Conservation (phyloP, 2,888 invertebrate genomes). For the Kuschelorhynchus macadamiae region DNA sequence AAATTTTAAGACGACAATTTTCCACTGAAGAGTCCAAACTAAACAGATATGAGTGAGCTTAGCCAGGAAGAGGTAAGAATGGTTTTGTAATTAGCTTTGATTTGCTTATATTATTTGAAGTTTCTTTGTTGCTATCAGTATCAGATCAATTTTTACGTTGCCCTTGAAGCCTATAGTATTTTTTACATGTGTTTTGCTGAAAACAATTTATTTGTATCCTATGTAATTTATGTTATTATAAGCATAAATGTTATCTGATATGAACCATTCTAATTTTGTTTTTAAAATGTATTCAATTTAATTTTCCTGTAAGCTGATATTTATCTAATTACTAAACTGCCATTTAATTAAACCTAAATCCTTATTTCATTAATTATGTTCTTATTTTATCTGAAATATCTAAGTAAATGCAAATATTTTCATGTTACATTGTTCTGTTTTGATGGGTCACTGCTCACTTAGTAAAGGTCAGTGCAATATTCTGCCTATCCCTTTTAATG, state of each 20-base stretch:
- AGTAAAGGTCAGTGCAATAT: too few species aligned
- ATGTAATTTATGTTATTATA: not conserved
- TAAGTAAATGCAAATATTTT: too few species aligned
- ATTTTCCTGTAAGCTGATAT: too few species aligned
- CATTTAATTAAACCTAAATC: too few species aligned
- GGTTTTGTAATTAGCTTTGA: conserved; percentile 54
- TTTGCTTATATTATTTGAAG: conserved; percentile 22
- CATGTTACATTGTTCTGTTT: too few species aligned
- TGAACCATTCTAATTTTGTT: too few species aligned
- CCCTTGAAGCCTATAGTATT: conserved; percentile 22
- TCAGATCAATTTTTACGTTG: conserved; percentile 54
- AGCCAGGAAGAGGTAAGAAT: conserved; percentile 89
- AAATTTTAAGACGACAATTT: conserved; percentile 28
- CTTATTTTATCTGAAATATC: too few species aligned
- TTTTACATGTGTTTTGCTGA: not conserved
- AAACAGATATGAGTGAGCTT: conserved; percentile 82
- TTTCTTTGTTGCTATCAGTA: conserved; percentile 46
- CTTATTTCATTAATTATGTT: too few species aligned
- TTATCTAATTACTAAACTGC: too few species aligned
- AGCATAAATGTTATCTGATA: not conserved
- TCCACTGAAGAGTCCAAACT: conserved; percentile 47
- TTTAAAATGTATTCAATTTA: too few species aligned
- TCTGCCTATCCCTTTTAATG: too few species aligned
- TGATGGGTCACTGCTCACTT: too few species aligned
- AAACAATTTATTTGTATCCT: not conserved